These are phyloP conservation scores for Scomber japonicus DNA, from an alignment of 2,113 vertebrate genomes.

Conservation along the genomic window DNA sequence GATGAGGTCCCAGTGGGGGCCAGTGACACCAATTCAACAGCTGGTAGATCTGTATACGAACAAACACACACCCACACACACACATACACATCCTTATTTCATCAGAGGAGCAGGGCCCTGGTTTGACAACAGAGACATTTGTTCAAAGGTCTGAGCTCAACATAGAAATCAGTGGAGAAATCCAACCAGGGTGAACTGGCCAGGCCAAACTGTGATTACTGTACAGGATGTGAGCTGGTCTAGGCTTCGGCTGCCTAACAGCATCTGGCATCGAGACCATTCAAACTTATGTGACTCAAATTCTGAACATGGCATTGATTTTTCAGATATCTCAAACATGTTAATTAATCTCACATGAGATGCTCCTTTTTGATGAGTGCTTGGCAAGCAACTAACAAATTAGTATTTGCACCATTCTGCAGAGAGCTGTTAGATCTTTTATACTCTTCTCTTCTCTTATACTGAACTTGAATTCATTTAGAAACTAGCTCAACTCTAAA, in stretches of 20 bases:
- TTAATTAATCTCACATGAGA: conserved; percentile 59
- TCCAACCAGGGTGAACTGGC: neutral
- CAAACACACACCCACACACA: conserved; percentile 21
- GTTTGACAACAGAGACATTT: conserved; percentile 61
- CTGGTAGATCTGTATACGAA: conserved; percentile 63
- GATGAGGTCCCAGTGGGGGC: conserved; percentile 72
- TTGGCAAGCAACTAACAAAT: conserved; percentile 44
- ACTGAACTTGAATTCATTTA: conserved; percentile 19
- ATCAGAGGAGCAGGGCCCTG: conserved; percentile 51
- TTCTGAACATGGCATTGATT: conserved; percentile 5
- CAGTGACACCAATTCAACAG: conserved; percentile 76
- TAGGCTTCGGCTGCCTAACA: neutral
- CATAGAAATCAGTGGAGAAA: conserved; percentile 42
- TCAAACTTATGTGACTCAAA: conserved; percentile 14
- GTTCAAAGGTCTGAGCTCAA: conserved; percentile 59
- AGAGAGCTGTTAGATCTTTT: conserved; percentile 28
- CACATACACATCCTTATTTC: conserved; percentile 35
- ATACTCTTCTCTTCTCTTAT: conserved; percentile 30
- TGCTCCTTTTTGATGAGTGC: conserved; percentile 24
- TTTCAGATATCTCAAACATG: conserved; percentile 44
- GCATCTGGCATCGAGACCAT: conserved; percentile 8
- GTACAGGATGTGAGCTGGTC: neutral
- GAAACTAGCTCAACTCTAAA: neutral
- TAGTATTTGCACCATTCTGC: conserved; percentile 26
- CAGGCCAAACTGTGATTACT: conserved; percentile 30